Evolutionary conservation across 2,888 invertebrate species (phyloP).

Genomic region (Chymomyza fuscimana): DNA sequence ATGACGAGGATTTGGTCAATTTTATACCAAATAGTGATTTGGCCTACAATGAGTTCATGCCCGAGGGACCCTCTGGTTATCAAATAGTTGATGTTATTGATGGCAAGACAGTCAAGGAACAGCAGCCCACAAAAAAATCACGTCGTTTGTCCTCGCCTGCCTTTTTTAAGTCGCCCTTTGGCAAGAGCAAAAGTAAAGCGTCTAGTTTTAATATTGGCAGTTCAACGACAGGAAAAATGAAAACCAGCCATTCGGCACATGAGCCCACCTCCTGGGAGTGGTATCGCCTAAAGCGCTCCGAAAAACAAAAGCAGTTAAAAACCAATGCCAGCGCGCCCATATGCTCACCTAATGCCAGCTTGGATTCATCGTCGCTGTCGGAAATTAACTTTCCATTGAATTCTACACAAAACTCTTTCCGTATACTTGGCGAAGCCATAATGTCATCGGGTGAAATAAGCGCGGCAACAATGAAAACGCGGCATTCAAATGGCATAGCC

Average conservation of each 20-base stretch:
- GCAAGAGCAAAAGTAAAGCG: constrained; percentile 78
- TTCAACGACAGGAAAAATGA: constrained; percentile 46
- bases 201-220: constrained; percentile 36
- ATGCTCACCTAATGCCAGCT: constrained; percentile 24
- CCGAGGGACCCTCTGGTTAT: constrained; percentile 78
- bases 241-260: constrained; percentile 68
- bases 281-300: constrained; percentile 77
- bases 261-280: constrained; percentile 80
- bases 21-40: constrained; percentile 81
- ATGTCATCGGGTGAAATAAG: constrained; percentile 58
- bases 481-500: constrained; percentile 49
- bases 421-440: constrained; percentile 76
- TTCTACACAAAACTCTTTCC: constrained; percentile 76
- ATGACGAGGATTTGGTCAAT: constrained; percentile 82
- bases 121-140: constrained; percentile 78
- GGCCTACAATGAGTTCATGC: constrained; percentile 79
- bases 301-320: constrained; percentile 46
- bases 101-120: constrained; percentile 41
- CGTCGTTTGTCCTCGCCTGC: constrained; percentile 83
- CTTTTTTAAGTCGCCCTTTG: constrained; percentile 82
- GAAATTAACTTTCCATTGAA: constrained; percentile 75
- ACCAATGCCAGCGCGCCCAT: constrained; percentile 27
- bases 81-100: constrained; percentile 61
- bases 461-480: constrained; percentile 23
- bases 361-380: constrained; percentile 73